Evolutionary conservation across 2,113 vertebrate genomes (phyloP), one percentile per base, ranked within the genome.

Genomic region (Puffinus mauretanicus): DNA sequence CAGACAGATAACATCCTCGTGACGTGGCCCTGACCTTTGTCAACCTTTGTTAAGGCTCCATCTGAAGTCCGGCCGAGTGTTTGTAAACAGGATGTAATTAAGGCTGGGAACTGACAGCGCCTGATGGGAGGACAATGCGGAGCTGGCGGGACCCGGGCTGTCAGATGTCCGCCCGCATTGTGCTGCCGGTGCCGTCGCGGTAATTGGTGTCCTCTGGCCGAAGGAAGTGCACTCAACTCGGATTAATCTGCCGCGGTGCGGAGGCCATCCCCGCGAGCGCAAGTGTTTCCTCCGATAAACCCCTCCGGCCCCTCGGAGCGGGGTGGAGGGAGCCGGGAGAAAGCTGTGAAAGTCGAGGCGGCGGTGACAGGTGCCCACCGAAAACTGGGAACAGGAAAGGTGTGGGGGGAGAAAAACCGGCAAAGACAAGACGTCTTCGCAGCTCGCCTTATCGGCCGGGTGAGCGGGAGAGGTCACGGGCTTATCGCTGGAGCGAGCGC

Each of bases 281-380:
- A 97, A 99, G 98, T 99, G 99, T 99, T 99, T 99, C 99, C 99
- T 99, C 98, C 99, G 99, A 99, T 99, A 99, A 99, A 99, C 98
- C 98, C 98, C 71, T 24, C 51, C 18, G 27, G 94, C 82, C 91
- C 58, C 80, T 82, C 30, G 27, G 81, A 36, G 90, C 94, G 83
- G 96, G 94, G 95, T 49, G 81, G 87, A 94, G 91, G 84, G 54
- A 91, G 92, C 95, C 46, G 46, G 95, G 97, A 96, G 78, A 97
- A 97, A 97, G 94, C 97, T 82, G 97, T 64, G 97, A 96, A 93
- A 97, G 97, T 92, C 92, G 94, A 96, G 98, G 66, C 83, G 25
- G 69, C 57, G 94, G 97, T 99, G 99, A 99, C 99, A 99, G 99
- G 99, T 99, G 99, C 98, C 98, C 99, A 98, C 99, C 97, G 98